Evolutionary conservation across 2,797 vertebrate species (phyloP), one percentile per base, ranked within the genome.

Genomic region (Rousettus madagascariensis): DNA sequence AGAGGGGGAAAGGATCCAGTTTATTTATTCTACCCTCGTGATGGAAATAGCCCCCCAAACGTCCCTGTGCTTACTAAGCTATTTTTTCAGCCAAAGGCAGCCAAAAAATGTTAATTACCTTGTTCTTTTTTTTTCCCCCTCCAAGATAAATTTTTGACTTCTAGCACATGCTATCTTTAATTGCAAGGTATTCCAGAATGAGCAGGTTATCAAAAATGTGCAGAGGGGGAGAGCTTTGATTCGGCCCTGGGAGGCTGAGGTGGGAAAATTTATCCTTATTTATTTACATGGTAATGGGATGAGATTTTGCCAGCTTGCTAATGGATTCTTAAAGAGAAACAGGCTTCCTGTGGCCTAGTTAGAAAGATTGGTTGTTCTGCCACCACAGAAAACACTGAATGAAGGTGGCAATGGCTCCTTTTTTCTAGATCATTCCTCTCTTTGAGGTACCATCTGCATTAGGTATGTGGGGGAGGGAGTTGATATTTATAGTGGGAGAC

Each of bases 31-130:
- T 95, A 78, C 38, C 15, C 53, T 59, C 0, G 0, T 41, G 49
- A 92, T 85, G 74, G 80, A 92, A 91, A 88, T 46, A 92, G 63
- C 72, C 59, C 55, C 20, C 86, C 88, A 72, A 93, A 72, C 91
- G 72, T 71, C 84, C 66, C 71, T 79, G 36, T 95, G 88, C 95
- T 93, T 86, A 93, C 94, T 86, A 95, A 88, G 68, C 30, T 12
- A 63, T 95, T 97, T 97, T 88, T 88, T 79, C 68, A 95, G 91
- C 71, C 91, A 94, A 86, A 82, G 89, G 66, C 72, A 95, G 75
- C 43, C 83, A 74, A 84, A 96, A 96, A 95, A 97, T 97, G 97
- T 95, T 93, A 96, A 96, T 97, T 96, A 97, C 94, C 84, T 91
- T 75, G 57, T 61, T 61, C 30, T 83, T 79, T 92, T 49, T 49